These are phyloP conservation scores for Eupithecia insigniata DNA, from an alignment of 2,888 invertebrate species.

Conservation along the genomic window DNA sequence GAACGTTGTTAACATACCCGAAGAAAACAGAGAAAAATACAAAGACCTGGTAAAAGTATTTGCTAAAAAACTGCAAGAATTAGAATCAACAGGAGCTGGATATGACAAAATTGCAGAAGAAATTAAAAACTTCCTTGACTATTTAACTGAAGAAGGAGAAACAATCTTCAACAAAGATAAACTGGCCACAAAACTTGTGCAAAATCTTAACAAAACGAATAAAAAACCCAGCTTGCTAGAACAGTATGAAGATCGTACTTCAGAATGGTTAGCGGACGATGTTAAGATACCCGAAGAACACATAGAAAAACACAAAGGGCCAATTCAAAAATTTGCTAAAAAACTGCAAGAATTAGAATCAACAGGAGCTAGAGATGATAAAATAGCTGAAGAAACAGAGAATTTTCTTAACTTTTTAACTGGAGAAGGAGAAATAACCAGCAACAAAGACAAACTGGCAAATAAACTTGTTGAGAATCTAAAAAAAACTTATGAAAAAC, in stretches of 20 bases:
- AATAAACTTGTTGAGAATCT: neutral
- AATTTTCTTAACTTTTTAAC: slow-evolving; percentile 16
- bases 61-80: slow-evolving; percentile 12
- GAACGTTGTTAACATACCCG: slow-evolving; percentile 11
- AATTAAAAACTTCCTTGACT: slow-evolving; percentile 19
- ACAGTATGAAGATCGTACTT: neutral
- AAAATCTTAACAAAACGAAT: neutral
- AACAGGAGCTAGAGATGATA: slow-evolving; percentile 9
- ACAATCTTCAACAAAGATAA: neutral
- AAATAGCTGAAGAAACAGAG: slow-evolving; percentile 14
- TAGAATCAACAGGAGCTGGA: slow-evolving; percentile 14
- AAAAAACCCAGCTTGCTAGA: neutral
- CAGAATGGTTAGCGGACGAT: neutral
- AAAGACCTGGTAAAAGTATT: slow-evolving; percentile 15
- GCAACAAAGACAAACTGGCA: slow-evolving; percentile 16
- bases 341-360: slow-evolving; percentile 16
- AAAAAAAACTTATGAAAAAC: neutral
- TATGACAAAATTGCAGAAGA: slow-evolving; percentile 16
- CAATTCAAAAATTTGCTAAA: neutral
- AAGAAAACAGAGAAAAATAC: slow-evolving; percentile 15
- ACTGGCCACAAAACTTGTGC: neutral
- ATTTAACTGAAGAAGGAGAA: neutral
- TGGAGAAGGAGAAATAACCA: neutral
- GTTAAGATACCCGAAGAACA: neutral
- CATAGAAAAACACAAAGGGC: neutral